Evolutionary conservation across 92 coral and sea anemone species (phyloP).

Genomic region (Anthopleura xanthogrammica): DNA sequence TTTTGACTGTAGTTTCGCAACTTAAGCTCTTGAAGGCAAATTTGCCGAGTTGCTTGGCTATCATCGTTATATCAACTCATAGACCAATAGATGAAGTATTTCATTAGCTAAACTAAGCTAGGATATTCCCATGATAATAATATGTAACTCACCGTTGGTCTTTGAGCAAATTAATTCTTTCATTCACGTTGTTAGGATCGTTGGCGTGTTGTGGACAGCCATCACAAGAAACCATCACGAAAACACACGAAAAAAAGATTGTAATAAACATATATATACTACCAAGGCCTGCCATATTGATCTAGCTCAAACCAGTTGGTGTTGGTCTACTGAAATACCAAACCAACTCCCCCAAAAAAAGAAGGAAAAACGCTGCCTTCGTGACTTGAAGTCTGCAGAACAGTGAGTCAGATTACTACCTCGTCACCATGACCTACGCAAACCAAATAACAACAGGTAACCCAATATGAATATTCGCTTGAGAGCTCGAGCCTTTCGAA

Average conservation of each 20-base stretch:
- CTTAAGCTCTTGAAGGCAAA: no score
- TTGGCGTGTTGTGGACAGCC: not conserved
- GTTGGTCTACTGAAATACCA: not conserved
- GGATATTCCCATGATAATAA: not conserved
- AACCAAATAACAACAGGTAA: not conserved
- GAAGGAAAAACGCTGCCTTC: not conserved
- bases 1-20: not conserved
- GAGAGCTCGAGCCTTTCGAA: no score
- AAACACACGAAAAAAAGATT: not conserved
- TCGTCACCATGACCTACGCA: not conserved
- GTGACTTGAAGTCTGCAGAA: not conserved
- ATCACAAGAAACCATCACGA: not conserved
- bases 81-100: not conserved
- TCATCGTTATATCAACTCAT: not conserved
- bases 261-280: not conserved
- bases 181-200: not conserved
- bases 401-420: not conserved
- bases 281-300: not conserved
- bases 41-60: no score
- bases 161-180: not conserved
- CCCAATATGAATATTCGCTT: not conserved
- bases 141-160: not conserved
- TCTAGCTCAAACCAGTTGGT: not conserved
- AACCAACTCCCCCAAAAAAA: slow-evolving; percentile 4
- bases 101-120: not conserved